These are phyloP conservation scores for Hypolimnas misippus DNA, from an alignment of 2,888 invertebrate species.

Conservation along the genomic window DNA sequence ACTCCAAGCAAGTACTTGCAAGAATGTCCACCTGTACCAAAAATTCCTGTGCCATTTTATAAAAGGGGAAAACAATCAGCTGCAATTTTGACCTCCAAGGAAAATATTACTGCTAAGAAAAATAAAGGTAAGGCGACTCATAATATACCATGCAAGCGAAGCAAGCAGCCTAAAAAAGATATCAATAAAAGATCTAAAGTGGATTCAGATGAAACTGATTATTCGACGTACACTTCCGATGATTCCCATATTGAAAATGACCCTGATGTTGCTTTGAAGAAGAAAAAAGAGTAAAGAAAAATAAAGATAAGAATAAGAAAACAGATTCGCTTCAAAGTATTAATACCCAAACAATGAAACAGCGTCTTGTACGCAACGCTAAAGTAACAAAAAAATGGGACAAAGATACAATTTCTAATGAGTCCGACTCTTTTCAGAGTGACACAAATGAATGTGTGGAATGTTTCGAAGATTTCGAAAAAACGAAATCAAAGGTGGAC, in stretches of 20 bases:
- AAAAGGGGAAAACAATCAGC: slow-evolving; percentile 25
- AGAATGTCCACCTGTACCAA: slow-evolving; percentile 16
- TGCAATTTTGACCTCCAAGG: slow-evolving; percentile 16
- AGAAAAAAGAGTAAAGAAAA: background rate
- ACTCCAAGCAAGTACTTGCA: slow-evolving; percentile 17
- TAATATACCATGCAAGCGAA: slow-evolving; percentile 10
- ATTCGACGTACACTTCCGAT: no score
- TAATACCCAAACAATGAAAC: no score
- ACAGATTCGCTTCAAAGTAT: no score
- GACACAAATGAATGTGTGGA: slow-evolving; percentile 17
- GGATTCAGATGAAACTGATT: no score
- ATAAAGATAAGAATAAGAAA: no score
- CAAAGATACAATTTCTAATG: background rate
- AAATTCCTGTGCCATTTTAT: slow-evolving; percentile 10
- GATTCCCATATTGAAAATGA: no score
- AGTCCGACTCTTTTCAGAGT: background rate
- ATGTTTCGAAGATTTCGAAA: slow-evolving; percentile 37
- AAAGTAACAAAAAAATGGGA: no score
- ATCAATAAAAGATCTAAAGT: background rate
- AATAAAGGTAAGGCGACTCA: slow-evolving; percentile 13
- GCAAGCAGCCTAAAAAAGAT: no score
- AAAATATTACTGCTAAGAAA: slow-evolving; percentile 17
- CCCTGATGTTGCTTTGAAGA: no score
- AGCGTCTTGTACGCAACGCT: no score
- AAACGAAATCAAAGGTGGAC: slow-evolving; percentile 38